A percentile compares a stretch with the other conserved stretches of the same genome.
Conservation (phyloP, 2,113 vertebrate species). For the Butastur rufipennis region DNA sequence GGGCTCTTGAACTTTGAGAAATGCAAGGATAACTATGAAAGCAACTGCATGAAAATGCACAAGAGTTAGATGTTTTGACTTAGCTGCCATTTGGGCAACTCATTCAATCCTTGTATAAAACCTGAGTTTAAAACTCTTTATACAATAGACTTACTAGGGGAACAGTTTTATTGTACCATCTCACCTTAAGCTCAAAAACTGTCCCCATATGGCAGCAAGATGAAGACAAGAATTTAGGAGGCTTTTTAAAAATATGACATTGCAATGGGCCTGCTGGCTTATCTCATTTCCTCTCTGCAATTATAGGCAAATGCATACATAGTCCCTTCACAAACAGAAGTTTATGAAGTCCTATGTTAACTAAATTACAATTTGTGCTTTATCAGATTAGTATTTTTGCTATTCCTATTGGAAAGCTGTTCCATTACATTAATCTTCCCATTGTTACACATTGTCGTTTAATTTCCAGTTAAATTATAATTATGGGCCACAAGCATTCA, state of each 20-base stretch:
- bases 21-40: not conserved
- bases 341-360: not conserved
- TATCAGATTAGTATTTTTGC: not conserved
- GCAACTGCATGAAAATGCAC: not conserved
- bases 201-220: not conserved
- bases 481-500: fast-evolving
- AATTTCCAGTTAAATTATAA: not conserved
- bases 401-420: not conserved
- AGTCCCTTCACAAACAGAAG: not conserved
- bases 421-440: not conserved
- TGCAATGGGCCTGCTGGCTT: not conserved
- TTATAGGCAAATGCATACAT: not conserved
- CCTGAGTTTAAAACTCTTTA: not conserved
- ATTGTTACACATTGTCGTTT: not conserved
- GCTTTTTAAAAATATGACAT: not conserved
- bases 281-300: not conserved
- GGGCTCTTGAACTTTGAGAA: not conserved
- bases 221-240: not conserved
- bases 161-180: not conserved
- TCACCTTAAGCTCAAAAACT: not conserved
- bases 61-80: not conserved
- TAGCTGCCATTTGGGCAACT: not conserved
- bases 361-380: not conserved
- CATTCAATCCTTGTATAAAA: not conserved
- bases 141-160: not conserved